Base-by-base conservation (phyloP, 2,888 invertebrate genomes). In the Cephus spinipes region DNA sequence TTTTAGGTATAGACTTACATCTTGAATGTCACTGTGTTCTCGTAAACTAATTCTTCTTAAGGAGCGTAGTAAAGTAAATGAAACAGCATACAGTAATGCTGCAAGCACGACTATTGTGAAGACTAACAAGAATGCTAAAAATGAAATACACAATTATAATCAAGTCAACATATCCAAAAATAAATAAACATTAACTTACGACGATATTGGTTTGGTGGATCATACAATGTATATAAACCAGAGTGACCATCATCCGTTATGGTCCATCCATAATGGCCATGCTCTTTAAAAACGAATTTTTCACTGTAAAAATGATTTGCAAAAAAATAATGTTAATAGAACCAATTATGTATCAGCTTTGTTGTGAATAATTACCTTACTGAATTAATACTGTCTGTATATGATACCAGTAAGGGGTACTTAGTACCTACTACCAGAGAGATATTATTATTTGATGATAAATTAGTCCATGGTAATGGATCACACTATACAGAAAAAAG, bases 251-350 rank as follows among this genome's bases (percentile, higher is more conserved):
- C 32, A 23, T 81, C 77, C 1, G 89, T 87, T 76, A 92, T 81
- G 83, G 92, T 91, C 91, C 91, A 91, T 55, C 89, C 88, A 82
- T 92, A 92, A 73, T 85, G 83, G 11, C 92, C 92, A 82, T 92
- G 87, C 79, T 92, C 91, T 77, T 86, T 87, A 77, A 92, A 92
- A 55, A 78, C 80, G 75, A 86, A 89, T 0, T 85, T 83, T 30
- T 78, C 81, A 36, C 91, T 91, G 77, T 77, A 85, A 81, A 78
- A 81, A 79, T 79, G 69, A 73, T n/a, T 75, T 79, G 30, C 15
- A 68, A 23, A 55, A 9, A 55, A 34, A 73, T 71, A 1, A 31
- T 71, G 23, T 55, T 55, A 55, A 55, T 9, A 9, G 15, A 55
- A 23, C 1, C 2, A 55, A 55, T 55, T 9, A 55, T 15, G 6